These are phyloP conservation scores for Thymelicus sylvestris DNA, from an alignment of 2,888 invertebrate genomes.

Conservation along the genomic window DNA sequence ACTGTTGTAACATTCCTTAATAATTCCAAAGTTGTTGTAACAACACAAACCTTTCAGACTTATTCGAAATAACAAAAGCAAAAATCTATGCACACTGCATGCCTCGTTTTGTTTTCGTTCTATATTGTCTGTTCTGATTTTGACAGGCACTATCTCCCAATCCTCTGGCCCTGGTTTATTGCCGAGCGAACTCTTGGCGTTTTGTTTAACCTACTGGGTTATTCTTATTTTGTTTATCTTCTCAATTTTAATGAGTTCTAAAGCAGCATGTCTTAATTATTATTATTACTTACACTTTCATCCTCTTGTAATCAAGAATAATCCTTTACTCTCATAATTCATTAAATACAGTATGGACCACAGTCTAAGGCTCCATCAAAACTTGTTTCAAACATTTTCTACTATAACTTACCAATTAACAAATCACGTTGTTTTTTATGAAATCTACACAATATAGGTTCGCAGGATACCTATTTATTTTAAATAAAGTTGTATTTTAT, in stretches of 20 bases:
- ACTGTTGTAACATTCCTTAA: not conserved
- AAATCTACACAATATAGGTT: no score
- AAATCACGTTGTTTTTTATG: no score
- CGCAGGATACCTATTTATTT: no score
- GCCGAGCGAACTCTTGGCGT: slow-evolving; percentile 12
- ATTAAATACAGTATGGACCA: no score
- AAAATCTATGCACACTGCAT: slow-evolving; percentile 16
- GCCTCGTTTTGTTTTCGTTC: slow-evolving; percentile 23
- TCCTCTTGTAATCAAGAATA: no score
- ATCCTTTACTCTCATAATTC: no score
- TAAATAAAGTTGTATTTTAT: no score
- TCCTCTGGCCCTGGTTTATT: slow-evolving; percentile 18
- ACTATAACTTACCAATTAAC: no score
- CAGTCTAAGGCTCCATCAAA: no score
- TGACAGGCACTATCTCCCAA: slow-evolving; percentile 28
- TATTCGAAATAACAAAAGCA: slow-evolving; percentile 12
- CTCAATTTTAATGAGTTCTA: not conserved
- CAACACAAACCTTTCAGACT: not conserved
- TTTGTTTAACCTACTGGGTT: slow-evolving; percentile 13
- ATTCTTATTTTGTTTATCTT: not conserved
- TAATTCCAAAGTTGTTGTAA: not conserved
- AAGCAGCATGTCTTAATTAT: no score
- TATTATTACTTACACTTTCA: no score
- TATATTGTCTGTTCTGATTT: slow-evolving; percentile 32
- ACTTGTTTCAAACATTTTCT: no score